phyloP scores from a whole-genome alignment of 2,113 vertebrate genomes.

The Ophiodon elongatus region DNA sequence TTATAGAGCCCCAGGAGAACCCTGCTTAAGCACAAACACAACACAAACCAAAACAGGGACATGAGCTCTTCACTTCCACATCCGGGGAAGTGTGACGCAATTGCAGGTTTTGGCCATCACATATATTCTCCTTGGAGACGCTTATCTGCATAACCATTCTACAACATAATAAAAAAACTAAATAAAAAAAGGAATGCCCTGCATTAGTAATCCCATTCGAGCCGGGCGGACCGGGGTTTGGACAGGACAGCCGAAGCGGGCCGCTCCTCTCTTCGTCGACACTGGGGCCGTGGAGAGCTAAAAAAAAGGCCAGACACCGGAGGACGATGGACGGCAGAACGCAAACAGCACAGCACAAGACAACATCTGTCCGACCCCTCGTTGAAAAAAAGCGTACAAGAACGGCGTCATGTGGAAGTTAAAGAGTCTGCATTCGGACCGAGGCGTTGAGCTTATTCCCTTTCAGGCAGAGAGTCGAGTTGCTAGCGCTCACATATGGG shows the following conservation, averaged over 20 bases:
- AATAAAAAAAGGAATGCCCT: constrained; percentile 50
- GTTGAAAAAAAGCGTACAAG: neutral
- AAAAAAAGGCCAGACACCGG: constrained; percentile 36
- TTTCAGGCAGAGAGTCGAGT: neutral
- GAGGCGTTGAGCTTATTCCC: neutral
- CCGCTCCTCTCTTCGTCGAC: neutral
- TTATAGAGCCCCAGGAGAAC: constrained; percentile 40
- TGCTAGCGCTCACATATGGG: neutral
- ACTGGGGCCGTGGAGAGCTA: neutral
- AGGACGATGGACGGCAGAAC: constrained; percentile 30
- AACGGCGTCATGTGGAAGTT: neutral
- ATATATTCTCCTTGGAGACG: constrained; percentile 37
- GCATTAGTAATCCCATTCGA: constrained; percentile 15
- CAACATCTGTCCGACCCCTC: neutral
- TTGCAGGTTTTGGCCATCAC: constrained; percentile 49
- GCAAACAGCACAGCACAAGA: neutral
- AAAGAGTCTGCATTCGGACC: neutral
- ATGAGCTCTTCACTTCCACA: constrained; percentile 14
- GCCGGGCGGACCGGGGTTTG: neutral
- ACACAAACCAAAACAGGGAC: constrained; percentile 37
- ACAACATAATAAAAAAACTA: constrained; percentile 39
- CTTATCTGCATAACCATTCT: constrained; percentile 41
- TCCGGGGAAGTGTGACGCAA: constrained; percentile 29
- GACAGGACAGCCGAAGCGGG: neutral
- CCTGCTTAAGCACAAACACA: constrained; percentile 55